Evolutionary conservation across 2,797 vertebrate genomes (phyloP).

Genomic region (Poeciliopsis presidionis): DNA sequence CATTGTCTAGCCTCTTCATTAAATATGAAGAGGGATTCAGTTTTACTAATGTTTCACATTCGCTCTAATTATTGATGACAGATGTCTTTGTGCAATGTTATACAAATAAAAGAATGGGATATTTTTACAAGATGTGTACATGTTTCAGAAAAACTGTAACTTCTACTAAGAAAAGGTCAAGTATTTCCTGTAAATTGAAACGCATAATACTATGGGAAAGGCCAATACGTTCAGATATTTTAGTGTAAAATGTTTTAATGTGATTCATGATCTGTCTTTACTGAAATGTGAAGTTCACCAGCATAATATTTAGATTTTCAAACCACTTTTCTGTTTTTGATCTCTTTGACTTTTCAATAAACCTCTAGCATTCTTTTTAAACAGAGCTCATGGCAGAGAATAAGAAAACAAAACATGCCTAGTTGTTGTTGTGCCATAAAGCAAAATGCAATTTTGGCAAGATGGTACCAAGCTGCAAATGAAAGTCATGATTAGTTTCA

Average conservation of each 20-base stretch:
- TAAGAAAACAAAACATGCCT: not conserved
- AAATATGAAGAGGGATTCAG: not conserved
- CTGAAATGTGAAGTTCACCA: not conserved
- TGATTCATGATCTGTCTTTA: not conserved
- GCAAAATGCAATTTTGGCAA: not conserved
- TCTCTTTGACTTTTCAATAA: not conserved
- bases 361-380: not conserved
- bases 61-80: not conserved
- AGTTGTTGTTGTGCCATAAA: conserved; percentile 2
- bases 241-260: not conserved
- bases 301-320: not conserved
- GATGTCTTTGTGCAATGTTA: not conserved
- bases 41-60: not conserved
- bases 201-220: not conserved
- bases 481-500: conserved; percentile 1
- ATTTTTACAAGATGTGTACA: not conserved
- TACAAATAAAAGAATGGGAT: not conserved
- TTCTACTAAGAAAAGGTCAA: not conserved
- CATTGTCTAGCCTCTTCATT: not conserved
- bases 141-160: not conserved
- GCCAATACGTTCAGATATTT: not conserved
- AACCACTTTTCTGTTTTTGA: too few relatives aligned
- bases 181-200: not conserved
- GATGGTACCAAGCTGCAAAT: not conserved
- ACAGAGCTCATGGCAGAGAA: not conserved